These are phyloP conservation scores for Oreocharis arfaki DNA, from an alignment of 2,113 vertebrate genomes.

Conservation along the genomic window DNA sequence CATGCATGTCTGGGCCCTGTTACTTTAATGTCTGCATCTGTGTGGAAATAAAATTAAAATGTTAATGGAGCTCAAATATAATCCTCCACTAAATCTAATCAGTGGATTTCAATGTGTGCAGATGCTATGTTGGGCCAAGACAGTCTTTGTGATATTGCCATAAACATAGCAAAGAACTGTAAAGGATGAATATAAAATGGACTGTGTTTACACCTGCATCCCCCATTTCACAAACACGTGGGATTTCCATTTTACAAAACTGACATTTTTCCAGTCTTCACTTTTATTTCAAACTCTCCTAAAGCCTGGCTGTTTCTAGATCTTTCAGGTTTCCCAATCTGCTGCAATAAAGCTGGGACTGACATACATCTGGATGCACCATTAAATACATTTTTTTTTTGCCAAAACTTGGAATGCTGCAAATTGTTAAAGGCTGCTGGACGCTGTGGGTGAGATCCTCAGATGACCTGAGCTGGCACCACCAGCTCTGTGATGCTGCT, in stretches of 20 bases:
- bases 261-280: background rate
- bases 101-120: background rate
- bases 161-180: background rate
- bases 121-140: background rate
- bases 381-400: background rate
- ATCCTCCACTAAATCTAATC: background rate
- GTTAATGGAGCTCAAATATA: background rate
- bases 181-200: background rate
- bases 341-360: background rate
- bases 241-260: background rate
- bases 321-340: background rate
- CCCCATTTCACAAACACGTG: background rate
- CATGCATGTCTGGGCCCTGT: fast-evolving
- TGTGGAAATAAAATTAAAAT: background rate
- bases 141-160: background rate
- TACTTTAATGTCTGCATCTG: background rate
- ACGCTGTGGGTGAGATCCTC: background rate
- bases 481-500: background rate
- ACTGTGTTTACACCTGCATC: background rate
- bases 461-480: background rate
- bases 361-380: background rate
- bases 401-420: background rate
- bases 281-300: background rate
- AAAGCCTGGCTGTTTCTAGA: background rate
- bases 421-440: background rate